phyloP scores from a whole-genome alignment of 1,140 invertebrate species.

The Diachasma alloeum region DNA sequence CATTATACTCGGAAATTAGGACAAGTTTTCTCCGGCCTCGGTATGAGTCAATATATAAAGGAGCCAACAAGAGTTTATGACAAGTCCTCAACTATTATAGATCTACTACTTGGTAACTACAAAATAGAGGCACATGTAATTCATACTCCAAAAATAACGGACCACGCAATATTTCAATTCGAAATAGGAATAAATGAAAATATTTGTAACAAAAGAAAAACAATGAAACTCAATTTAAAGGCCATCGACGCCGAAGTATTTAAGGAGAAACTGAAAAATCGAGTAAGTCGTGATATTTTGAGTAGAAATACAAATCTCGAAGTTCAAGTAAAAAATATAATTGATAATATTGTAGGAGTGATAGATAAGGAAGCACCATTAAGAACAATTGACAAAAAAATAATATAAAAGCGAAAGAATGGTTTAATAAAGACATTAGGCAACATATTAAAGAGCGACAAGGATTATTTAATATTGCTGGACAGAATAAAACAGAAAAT shows the following conservation, averaged over 20 bases:
- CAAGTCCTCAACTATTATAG: background rate
- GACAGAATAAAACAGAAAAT: background rate
- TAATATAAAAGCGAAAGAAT: conserved; percentile 6
- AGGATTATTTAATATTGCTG: background rate
- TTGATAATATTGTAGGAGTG: background rate
- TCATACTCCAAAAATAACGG: conserved; percentile 13
- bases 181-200: background rate
- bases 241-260: background rate
- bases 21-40: background rate
- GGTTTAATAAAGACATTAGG: background rate
- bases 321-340: background rate
- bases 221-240: background rate
- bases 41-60: conserved; percentile 9
- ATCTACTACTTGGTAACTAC: conserved; percentile 7
- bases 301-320: background rate
- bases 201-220: background rate
- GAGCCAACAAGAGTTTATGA: background rate
- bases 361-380: background rate
- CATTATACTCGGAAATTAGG: background rate
- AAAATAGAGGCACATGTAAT: background rate
- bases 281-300: background rate
- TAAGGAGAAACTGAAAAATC: background rate
- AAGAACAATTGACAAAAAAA: background rate
- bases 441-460: conserved; percentile 11
- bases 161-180: conserved; percentile 1